Evolutionary conservation across 2,888 invertebrate species (phyloP), one percentile per base, ranked within the genome.

Genomic region (Caenorhabditis uteleia): DNA sequence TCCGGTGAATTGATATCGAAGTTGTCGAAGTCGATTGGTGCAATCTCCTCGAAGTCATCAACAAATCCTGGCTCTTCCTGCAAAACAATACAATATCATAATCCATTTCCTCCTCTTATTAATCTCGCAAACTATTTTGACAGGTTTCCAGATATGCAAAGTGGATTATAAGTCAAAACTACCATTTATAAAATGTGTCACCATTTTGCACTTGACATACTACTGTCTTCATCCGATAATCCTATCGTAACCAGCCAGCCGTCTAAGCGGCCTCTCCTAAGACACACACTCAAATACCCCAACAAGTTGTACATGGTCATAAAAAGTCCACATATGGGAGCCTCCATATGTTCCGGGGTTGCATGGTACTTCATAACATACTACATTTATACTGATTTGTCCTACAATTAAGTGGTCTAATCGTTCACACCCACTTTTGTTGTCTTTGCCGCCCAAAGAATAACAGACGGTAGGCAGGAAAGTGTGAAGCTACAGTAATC

Each of bases 11-110:
- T 39, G n/a, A 34, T 40, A 14, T 58, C 64, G 14, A 46, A 46
- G 7, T 46, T 21, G 14, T 66, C 66, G 27, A 47, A 40, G 16
- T 66, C 70, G 4, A 53, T 10, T 7, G 58, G 51, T 25, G 50
- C 64, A 31, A 56, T 56, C 5, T 60, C 64, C 21, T 75, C 76
- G 12, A 69, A 70, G 20, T 73, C 73, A 20, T 73, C 74, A 10
- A 29, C 45, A 48, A 42, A 59, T 25, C 47, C 45, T n/a, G n/a
- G n/a, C 27, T 58, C 49, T 14, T 61, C 61, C 69, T 69, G 62
- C 45, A 65, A 68, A 26, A 49, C 39, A 34, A 36, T 23, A 31
- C 4, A 10, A 16, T 33, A 21, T 20, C 3, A 33, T 2, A 6
- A 45, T 33, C 16, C 6, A 21, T 23, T 18, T 10, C 31, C n/a